These are phyloP conservation scores for Lepidochitona cinerea DNA, from an alignment of 2,888 invertebrate species.

Conservation along the genomic window DNA sequence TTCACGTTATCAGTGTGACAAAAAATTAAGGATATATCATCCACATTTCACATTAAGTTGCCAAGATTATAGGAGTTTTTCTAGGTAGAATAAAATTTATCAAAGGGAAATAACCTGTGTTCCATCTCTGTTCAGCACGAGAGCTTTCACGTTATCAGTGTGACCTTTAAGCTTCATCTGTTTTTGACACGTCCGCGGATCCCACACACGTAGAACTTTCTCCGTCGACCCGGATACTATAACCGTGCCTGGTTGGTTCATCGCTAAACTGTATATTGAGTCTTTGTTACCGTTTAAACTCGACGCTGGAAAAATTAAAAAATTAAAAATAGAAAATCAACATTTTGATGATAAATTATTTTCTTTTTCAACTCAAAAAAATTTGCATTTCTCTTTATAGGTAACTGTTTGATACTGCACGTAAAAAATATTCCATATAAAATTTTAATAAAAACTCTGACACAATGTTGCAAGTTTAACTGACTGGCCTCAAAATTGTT, in stretches of 20 bases:
- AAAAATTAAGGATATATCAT: no score
- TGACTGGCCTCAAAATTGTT: no score
- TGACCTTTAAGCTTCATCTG: constrained; percentile 97
- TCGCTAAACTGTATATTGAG: constrained; percentile 98
- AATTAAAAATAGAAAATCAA: no score
- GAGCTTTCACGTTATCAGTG: constrained; percentile 95
- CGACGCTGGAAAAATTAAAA: constrained; percentile 78
- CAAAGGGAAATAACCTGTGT: constrained; percentile 73
- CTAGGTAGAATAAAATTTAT: no score
- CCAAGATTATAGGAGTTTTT: background rate
- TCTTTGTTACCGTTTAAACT: constrained; percentile 97
- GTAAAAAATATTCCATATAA: no score
- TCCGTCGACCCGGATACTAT: constrained; percentile 92
- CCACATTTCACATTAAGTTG: background rate
- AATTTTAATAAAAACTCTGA: no score
- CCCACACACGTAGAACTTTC: constrained; percentile 92
- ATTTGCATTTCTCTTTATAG: no score
- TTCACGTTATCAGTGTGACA: constrained; percentile 98
- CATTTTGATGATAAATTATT: no score
- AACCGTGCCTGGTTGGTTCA: constrained; percentile 96
- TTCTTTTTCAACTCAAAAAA: no score
- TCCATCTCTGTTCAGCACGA: constrained; percentile 95
- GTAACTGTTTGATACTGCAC: no score
- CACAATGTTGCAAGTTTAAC: no score
- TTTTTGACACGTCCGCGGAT: constrained; percentile 94